Conservation (phyloP, 2,113 vertebrate genomes). For the Trogon surrucura region DNA sequence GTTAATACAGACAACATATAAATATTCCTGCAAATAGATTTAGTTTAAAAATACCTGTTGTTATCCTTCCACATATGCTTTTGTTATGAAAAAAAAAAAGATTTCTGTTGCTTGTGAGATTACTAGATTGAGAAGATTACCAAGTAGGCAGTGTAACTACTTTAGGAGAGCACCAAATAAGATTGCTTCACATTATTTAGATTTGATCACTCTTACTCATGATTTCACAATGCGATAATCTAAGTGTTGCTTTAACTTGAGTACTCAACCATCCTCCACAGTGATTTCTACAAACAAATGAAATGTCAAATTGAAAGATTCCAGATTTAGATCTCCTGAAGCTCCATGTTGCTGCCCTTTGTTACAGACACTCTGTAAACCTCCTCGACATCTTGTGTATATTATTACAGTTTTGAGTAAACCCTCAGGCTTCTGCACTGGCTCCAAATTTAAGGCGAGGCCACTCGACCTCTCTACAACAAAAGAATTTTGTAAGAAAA, state of each 20-base stretch:
- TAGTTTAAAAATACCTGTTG: conserved; percentile 18
- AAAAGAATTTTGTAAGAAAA: not conserved
- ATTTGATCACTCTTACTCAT: conserved; percentile 59
- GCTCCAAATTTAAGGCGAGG: conserved; percentile 4
- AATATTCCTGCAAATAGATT: not conserved
- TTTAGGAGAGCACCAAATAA: conserved; percentile 44
- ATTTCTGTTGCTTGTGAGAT: conserved; percentile 21
- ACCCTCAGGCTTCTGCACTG: not conserved
- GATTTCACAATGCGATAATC: conserved; percentile 60
- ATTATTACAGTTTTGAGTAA: not conserved
- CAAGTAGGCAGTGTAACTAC: conserved; percentile 46
- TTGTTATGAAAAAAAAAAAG: not conserved
- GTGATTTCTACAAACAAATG: conserved; percentile 43
- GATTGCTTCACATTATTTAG: conserved; percentile 58
- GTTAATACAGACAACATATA: not conserved
- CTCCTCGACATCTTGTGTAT: not conserved
- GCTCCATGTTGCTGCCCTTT: not conserved
- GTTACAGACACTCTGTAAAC: not conserved
- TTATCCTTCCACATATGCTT: conserved; percentile 23
- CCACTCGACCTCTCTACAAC: not conserved
- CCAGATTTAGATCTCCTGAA: conserved; percentile 13
- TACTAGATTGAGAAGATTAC: conserved; percentile 53
- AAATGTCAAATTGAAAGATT: conserved; percentile 36
- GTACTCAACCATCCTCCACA: conserved; percentile 17
- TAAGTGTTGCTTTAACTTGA: conserved; percentile 49